Conservation (phyloP, 2,888 invertebrate species). For the Hetaerina titia region DNA sequence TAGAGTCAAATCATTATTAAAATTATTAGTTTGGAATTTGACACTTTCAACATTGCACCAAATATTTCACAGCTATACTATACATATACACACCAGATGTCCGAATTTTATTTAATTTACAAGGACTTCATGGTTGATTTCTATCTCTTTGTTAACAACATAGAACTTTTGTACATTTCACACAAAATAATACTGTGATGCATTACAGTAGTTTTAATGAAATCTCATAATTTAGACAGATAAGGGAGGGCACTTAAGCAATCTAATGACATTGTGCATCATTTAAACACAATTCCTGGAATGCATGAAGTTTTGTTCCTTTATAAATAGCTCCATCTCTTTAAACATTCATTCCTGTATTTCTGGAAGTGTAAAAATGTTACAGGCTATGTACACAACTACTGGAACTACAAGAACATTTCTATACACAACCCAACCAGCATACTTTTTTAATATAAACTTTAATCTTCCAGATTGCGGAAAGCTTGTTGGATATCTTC, state of each 20-base stretch:
- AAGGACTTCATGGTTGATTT: slow-evolving; percentile 29
- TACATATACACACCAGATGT: slow-evolving; percentile 43
- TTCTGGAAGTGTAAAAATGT: slow-evolving; percentile 40
- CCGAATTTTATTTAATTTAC: slow-evolving; percentile 49
- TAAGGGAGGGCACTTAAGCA: slow-evolving; percentile 7
- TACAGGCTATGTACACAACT: slow-evolving; percentile 57
- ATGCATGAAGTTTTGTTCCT: slow-evolving; percentile 50
- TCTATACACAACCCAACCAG: slow-evolving; percentile 65
- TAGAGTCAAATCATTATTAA: slow-evolving; percentile 55
- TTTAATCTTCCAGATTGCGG: slow-evolving; percentile 97
- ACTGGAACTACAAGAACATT: slow-evolving; percentile 51
- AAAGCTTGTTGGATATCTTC: slow-evolving; percentile 99
- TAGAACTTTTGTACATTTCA: slow-evolving; percentile 57
- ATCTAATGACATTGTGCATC: slow-evolving; percentile 56
- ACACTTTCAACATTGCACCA: slow-evolving; percentile 49
- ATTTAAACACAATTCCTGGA: slow-evolving; percentile 49
- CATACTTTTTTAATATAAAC: slow-evolving; percentile 2
- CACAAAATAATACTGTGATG: slow-evolving; percentile 66
- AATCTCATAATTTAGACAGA: slow-evolving; percentile 44
- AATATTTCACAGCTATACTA: slow-evolving; percentile 41
- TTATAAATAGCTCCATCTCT: slow-evolving; percentile 44
- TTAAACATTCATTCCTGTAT: slow-evolving; percentile 52
- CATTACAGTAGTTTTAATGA: slow-evolving; percentile 47
- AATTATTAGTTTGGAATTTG: slow-evolving; percentile 1
- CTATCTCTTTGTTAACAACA: slow-evolving; percentile 18